A percentile compares a stretch with the other conserved stretches of the same genome.
phyloP scores from a whole-genome alignment of 2,888 invertebrate species.

The Crematogaster levior region DNA sequence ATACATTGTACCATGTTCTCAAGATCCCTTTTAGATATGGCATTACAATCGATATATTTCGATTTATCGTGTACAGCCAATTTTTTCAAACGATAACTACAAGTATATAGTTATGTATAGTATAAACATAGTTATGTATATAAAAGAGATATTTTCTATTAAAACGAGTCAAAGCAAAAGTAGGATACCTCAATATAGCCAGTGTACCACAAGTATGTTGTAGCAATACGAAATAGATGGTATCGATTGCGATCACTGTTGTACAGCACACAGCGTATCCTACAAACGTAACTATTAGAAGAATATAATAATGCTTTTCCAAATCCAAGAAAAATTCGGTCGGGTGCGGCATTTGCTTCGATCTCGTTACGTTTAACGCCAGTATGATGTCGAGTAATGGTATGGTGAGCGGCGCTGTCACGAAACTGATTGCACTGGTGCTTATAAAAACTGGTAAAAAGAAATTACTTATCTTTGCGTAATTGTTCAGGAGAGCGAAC shows the following conservation, averaged over 20 bases:
- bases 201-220: slow-evolving; percentile 34
- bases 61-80: neutral
- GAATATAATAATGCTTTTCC: slow-evolving; percentile 16
- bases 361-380: slow-evolving; percentile 11
- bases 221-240: neutral
- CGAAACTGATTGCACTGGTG: neutral
- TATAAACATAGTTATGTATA: neutral
- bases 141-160: neutral
- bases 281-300: neutral
- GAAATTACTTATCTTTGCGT: neutral
- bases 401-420: slow-evolving; percentile 10
- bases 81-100: slow-evolving; percentile 31
- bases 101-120: neutral
- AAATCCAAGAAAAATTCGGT: neutral
- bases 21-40: neutral
- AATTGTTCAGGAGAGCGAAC: neutral
- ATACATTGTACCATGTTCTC: slow-evolving; percentile 9
- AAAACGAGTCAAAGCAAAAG: neutral
- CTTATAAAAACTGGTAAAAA: slow-evolving; percentile 2
- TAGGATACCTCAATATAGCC: neutral
- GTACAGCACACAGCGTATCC: neutral
- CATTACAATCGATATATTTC: neutral
- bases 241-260: neutral
- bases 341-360: neutral
- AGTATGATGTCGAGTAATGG: slow-evolving; percentile 4